Evolutionary conservation across 1,140 invertebrate species (phyloP), one percentile per base, ranked within the genome.

Genomic region (Pseudoatta argentina): DNA sequence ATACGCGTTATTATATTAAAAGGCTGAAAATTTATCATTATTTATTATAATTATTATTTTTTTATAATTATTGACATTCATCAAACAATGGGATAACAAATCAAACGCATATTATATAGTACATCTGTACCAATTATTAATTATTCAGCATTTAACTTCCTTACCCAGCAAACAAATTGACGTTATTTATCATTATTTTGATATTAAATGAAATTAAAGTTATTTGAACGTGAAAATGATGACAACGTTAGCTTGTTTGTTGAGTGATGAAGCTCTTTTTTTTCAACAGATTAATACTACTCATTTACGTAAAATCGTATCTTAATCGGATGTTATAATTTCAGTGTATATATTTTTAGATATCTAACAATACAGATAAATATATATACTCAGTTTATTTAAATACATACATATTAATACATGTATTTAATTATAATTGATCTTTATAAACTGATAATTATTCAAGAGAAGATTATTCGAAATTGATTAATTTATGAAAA

Each of bases 401-500:
- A 24, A 51, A 69, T 24, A 24, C 21, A 51, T 48, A 24, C 66
- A 69, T 69, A 69, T 69, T 69, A 3, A 51, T 51, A 16, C 6
- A 16, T 16, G 21, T 69, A 48, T 51, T 48, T 51, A 69, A 69
- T 51, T 51, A 51, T 3, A 18, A 27, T 69, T 51, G 16, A 2
- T 69, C 39, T 69, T 51, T 27, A 24, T 51, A 51, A 51, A 16
- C 2, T 24, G 18, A 53, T 64, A 18, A 34, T 67, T 34, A 30
- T 48, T 67, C 14, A 48, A 53, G 27, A 44, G 5, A 53, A 44
- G n/a, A 10, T 18, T 24, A 77, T 30, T 18, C 8, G 21, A 16
- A 3, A 77, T 77, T 63, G 16, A 64, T 77, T 63, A 24, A 8
- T 44, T 44, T 27, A 55, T 69, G 27, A 69, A 55, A 21, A 21